Base-by-base conservation (phyloP, 1,140 invertebrate species). In the Drosophila gunungcola region DNA sequence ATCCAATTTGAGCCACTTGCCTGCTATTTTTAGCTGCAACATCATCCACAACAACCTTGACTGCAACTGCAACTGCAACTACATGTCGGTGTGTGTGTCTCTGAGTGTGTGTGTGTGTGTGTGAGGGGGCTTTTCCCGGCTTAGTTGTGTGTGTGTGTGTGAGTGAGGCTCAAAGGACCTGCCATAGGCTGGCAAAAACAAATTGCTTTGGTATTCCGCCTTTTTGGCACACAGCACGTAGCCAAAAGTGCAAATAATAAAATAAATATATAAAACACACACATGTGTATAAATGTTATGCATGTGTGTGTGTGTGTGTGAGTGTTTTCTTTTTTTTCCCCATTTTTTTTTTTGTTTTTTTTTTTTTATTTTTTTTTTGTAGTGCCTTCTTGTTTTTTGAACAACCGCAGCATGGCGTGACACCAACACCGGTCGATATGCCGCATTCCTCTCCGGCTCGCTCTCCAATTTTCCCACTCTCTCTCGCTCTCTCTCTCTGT, bases 191-290 rank as follows among this genome's bases (percentile, higher is more conserved):
- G 27, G 48, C 27, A 51, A 51, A 27, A 51, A 51, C 48, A 51
- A 51, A 34, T 34, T 16, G 49, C 49, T 41, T 45, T 68, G 61
- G 64, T 68, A 68, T 70, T 55, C 42, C 41, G 64, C 63, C 46
- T 58, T 72, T 62, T 67, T 57, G 73, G 58, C 65, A 57, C 78
- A 86, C 78, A 86, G 82, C 82, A 86, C 81, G 82, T 85, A 86
- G 64, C 49, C 69, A 61, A 82, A 64, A 60, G 61, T 78, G 85
- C 84, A 86, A 85, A 85, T 85, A 86, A 88, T 85, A 86, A 82
- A 86, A 88, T 78, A 88, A 88, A 86, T 85, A 78, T 55, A 62
- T 68, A 69, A 65, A 34, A 55, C n/a, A 25, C 34, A 48, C 41
- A 54, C 52, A 73, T 58, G 41, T 67, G 53, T 21, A 62, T 48